Base-by-base conservation (phyloP, 2,797 vertebrate species). In the Neosalanx taihuensis region DNA sequence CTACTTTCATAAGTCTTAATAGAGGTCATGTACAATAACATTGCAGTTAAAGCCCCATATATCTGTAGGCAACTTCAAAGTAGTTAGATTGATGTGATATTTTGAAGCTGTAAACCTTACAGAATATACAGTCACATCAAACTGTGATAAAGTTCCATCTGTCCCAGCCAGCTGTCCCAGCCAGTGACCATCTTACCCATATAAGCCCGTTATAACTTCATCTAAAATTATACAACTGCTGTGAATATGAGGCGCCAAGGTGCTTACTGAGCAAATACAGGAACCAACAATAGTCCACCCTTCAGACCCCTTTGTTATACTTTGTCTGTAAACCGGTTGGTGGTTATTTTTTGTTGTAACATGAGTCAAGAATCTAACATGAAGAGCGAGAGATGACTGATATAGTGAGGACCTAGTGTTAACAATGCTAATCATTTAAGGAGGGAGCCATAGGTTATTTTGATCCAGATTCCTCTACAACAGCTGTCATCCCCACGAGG, bases 381-480 rank as follows among this genome's bases (percentile, higher is more conserved):
- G 59, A 30, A 13, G 59, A 61, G 59, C 23, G 5, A 26, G 20
- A 13, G 26, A 61, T 13, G 59, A 61, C 59, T 6, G 18, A 61
- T 29, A 26, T 61, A 61, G 20, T 49, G 20, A 26, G 12, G 37
- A 12, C 37, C 37, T 46, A 59, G 57, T 59, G 7, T 58, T 58
- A 68, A 41, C 74, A 75, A 70, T 64, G 80, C 78, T 77, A 76
- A 84, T 85, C 81, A 83, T 78, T 75, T 35, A 37, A 68, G 56
- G 57, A 67, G 73, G 51, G 58, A 7, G 63, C 30, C 76, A 64
- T 35, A 69, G 81, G 29, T 83, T 91, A 90, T 91, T 89, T 91
- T 82, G 89, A 88, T 79, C 84, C 51, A 71, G 76, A 89, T 87
- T 81, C 83, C 83, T 83, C 73, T 59, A 82, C 84, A 85, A 86